A percentile compares a stretch with the other conserved stretches of the same genome.
phyloP scores from a whole-genome alignment of 2,888 invertebrate genomes.

The Philereme transversata region DNA sequence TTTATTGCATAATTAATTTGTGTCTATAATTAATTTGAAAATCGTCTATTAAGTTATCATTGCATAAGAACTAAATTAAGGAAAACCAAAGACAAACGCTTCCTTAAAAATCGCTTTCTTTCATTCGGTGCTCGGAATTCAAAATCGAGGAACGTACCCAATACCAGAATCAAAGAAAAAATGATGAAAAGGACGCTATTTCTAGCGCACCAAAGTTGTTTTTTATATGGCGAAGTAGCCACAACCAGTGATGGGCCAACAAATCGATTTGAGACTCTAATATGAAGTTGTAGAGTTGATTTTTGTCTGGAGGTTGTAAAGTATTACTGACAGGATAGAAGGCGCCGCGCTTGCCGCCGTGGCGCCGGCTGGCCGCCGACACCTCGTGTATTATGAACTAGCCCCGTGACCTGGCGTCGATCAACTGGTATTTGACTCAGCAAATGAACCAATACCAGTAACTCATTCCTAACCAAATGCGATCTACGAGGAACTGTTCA shows the following conservation, averaged over 20 bases:
- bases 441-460: slow-evolving; percentile 64
- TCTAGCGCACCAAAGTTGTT: slow-evolving; percentile 40
- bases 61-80: slow-evolving; percentile 63
- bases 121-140: slow-evolving; percentile 75
- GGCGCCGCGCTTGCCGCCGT: slow-evolving; percentile 78
- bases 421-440: slow-evolving; percentile 78
- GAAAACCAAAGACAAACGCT: slow-evolving; percentile 62
- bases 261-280: slow-evolving; percentile 40
- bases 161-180: slow-evolving; percentile 39
- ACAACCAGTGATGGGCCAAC: slow-evolving; percentile 51
- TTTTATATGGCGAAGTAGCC: slow-evolving; percentile 46
- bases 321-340: slow-evolving; percentile 73
- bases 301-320: slow-evolving; percentile 40
- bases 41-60: slow-evolving; percentile 33
- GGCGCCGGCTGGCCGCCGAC: slow-evolving; percentile 82
- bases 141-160: slow-evolving; percentile 74
- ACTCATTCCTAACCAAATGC: slow-evolving; percentile 67
- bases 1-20: not conserved
- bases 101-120: slow-evolving; percentile 79
- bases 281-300: slow-evolving; percentile 34
- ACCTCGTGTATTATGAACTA: slow-evolving; percentile 83
- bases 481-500: slow-evolving; percentile 53
- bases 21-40: not conserved
- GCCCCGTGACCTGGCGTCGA: slow-evolving; percentile 80
- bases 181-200: slow-evolving; percentile 42